These are phyloP conservation scores for Phaonia tiefii DNA, from an alignment of 2,888 invertebrate genomes.

Conservation along the genomic window DNA sequence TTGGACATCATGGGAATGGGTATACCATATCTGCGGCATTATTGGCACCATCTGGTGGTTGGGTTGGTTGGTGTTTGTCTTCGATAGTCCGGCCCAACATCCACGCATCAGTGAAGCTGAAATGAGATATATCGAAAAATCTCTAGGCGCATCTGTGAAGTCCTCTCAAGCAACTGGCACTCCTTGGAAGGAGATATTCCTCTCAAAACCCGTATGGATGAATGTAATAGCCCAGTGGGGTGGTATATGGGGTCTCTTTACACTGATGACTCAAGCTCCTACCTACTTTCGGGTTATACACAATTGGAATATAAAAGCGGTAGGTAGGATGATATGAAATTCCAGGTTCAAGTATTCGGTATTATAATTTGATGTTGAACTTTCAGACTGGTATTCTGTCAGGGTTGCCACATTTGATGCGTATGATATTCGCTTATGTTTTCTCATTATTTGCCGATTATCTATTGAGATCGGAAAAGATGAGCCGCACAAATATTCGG, in stretches of 20 bases:
- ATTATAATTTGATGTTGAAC: too few relatives aligned
- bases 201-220: constrained; percentile 84
- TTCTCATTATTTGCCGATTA: constrained; percentile 84
- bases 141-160: constrained; percentile 81
- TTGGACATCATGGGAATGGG: constrained; percentile 86
- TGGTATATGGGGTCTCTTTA: constrained; percentile 86
- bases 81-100: constrained; percentile 85
- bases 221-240: constrained; percentile 85
- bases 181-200: constrained; percentile 84
- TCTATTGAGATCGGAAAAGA: constrained; percentile 82
- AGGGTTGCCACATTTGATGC: constrained; percentile 84
- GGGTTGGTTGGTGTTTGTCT: constrained; percentile 84
- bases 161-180: constrained; percentile 79
- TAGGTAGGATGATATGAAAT: constrained; percentile 78
- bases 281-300: constrained; percentile 86
- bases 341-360: neutral
- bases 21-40: constrained; percentile 85
- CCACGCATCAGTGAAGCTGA: constrained; percentile 84
- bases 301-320: constrained; percentile 85
- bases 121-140: constrained; percentile 82
- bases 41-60: constrained; percentile 85
- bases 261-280: constrained; percentile 86
- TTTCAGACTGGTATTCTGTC: constrained; percentile 83
- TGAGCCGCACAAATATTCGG: constrained; percentile 84
- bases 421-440: constrained; percentile 83